Evolutionary conservation across 37 sponge, comb jelly and placozoan genomes (phyloP).

Genomic region (Ephydatia muelleri): DNA sequence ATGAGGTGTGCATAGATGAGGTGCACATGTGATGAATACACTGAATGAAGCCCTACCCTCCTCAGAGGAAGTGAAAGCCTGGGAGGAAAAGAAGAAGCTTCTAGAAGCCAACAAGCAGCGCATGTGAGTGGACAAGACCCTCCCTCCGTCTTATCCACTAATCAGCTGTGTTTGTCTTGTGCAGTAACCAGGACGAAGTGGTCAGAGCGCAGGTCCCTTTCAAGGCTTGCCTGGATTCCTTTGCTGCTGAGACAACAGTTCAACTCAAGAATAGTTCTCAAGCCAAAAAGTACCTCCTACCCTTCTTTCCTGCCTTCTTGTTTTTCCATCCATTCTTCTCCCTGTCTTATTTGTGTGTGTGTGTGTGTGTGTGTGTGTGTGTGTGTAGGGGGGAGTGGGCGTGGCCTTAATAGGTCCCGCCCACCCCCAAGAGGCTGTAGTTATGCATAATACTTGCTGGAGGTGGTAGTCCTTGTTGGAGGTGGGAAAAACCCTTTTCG

Average conservation of each 20-base stretch:
- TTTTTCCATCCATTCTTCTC: neutral
- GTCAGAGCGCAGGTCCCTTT: constrained; percentile 72
- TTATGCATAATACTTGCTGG: too few relatives aligned
- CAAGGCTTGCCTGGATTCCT: constrained; percentile 45
- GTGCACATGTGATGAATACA: too few relatives aligned
- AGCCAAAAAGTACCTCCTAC: neutral
- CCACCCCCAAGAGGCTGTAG: too few relatives aligned
- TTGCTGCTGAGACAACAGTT: constrained; percentile 57
- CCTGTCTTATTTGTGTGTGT: too few relatives aligned
- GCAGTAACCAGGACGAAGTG: constrained; percentile 71
- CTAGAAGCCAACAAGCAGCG: constrained; percentile 71
- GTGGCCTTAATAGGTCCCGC: too few relatives aligned
- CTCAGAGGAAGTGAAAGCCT: constrained; percentile 55
- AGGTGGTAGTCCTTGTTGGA: too few relatives aligned
- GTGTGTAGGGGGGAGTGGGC: too few relatives aligned
- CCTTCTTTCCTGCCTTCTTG: neutral
- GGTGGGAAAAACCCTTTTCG: too few relatives aligned
- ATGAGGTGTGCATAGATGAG: too few relatives aligned
- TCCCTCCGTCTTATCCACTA: neutral
- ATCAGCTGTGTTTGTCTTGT: too few relatives aligned
- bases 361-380: too few relatives aligned
- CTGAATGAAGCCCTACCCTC: too few relatives aligned
- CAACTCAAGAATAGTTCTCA: constrained; percentile 20
- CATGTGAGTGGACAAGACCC: constrained; percentile 51
- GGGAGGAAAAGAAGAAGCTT: constrained; percentile 67